Conservation (phyloP, 2,797 vertebrate genomes). For the Tokudaia tokunoshimensis region DNA sequence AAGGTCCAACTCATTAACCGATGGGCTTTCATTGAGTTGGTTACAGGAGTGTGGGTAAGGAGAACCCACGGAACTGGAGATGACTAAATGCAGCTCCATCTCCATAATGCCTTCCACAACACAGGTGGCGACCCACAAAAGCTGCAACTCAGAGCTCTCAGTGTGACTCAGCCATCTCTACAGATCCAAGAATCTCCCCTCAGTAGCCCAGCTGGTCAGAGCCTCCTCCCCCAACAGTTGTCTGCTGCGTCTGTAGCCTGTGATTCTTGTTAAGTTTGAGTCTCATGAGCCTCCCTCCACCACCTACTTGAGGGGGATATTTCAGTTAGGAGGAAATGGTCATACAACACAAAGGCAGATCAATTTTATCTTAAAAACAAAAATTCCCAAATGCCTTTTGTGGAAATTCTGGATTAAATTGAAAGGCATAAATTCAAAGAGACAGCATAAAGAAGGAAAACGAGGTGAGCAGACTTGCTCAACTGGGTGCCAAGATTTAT, state of each 20-base stretch:
- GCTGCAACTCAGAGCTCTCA: neutral
- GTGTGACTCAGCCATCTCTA: neutral
- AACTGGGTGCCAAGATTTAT: slow-evolving; percentile 11
- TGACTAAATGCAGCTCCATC: neutral
- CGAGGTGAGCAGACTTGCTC: neutral
- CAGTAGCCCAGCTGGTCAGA: neutral
- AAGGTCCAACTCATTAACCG: neutral
- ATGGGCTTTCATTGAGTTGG: neutral
- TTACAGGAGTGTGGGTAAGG: neutral
- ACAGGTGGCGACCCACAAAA: neutral
- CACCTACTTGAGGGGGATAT: neutral
- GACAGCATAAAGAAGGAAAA: slow-evolving; percentile 20
- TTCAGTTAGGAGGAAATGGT: neutral
- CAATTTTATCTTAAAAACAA: slow-evolving; percentile 38
- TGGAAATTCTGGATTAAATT: slow-evolving; percentile 29
- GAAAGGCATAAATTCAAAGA: slow-evolving; percentile 57
- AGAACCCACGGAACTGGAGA: too few relatives aligned
- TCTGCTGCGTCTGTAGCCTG: neutral
- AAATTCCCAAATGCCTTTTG: neutral
- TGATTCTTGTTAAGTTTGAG: neutral
- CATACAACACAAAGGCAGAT: neutral
- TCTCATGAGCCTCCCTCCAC: neutral
- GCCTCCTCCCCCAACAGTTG: neutral
- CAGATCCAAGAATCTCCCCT: neutral
- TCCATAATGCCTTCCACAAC: too few relatives aligned